Percentiles rank a stretch among this genome's conserved stretches.
Conservation (phyloP, 2,113 vertebrate species). For the Tragelaphus scriptus region DNA sequence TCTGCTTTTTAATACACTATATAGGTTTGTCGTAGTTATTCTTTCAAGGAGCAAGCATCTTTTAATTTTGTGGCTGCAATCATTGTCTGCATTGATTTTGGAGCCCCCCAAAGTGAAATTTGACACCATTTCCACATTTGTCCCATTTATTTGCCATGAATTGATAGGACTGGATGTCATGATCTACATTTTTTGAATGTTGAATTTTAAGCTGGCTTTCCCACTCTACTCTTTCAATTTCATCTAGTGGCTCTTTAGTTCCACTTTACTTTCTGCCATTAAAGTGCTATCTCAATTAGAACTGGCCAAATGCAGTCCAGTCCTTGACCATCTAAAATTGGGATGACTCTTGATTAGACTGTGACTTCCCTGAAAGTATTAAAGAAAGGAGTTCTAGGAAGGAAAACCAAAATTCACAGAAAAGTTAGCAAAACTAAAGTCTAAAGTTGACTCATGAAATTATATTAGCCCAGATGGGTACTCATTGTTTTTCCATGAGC, state of each 20-base stretch:
- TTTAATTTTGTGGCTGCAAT: not conserved
- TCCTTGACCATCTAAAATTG: not conserved
- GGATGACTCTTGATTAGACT: not conserved
- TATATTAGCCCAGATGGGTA: not conserved
- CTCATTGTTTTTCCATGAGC: not conserved
- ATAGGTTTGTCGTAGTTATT: not conserved
- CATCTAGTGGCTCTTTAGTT: not conserved
- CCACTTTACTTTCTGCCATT: not conserved
- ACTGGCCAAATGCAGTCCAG: not conserved
- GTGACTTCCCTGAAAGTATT: not conserved
- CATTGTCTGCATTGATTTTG: not conserved
- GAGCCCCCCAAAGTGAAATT: fast-evolving
- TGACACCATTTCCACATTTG: not conserved
- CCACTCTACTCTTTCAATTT: not conserved
- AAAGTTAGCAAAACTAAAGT: not conserved
- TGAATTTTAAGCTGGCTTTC: not conserved
- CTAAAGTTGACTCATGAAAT: not conserved
- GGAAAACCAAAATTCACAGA: not conserved
- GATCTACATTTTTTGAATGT: not conserved
- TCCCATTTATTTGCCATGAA: not conserved
- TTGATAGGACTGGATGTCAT: not conserved
- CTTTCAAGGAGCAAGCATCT: not conserved
- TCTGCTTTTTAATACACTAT: not conserved
- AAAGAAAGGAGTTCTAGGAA: not conserved
- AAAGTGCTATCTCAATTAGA: not conserved